Base-by-base conservation (phyloP, 2,113 vertebrate genomes). In the Paradisaea rubra region DNA sequence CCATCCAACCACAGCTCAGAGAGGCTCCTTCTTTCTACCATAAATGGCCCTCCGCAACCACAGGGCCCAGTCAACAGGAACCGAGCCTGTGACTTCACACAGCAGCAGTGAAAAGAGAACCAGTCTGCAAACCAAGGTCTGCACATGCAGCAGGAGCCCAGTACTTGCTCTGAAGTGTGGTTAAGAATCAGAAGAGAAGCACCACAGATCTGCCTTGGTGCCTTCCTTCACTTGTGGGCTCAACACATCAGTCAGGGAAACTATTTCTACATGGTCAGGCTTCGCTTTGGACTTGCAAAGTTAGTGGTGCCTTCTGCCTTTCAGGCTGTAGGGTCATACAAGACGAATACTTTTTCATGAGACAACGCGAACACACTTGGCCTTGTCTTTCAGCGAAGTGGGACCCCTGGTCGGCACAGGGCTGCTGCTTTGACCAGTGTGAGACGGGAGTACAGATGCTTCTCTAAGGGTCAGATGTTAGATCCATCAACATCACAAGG, bases 21-120 rank as follows among this genome's bases (percentile, higher is more conserved):
- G 81, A 81, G 95, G 95, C 93, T 88, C 87, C 88, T 96, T 95
- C 73, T 97, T 97, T 98, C 97, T 98, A 97, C 98, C 98, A 98
- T 98, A 98, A 98, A 98, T 97, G 98, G 98, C 54, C 66, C 59
- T 97, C 60, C 1, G 0, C 63, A 96, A 91, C 94, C 90, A 80
- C 64, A 18, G 25, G 42, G 81, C 90, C 94, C 37, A 96, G 95
- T 94, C 96, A 96, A 96, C 94, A 96, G 97, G 97, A 98, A 98
- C 96, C 76, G 93, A 97, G 96, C 94, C 95, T 93, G 59, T 49
- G 30, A 77, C 81, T 97, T 94, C 65, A 91, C 88, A 88, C 69
- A 94, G 44, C 41, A 52, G 93, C 84, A 88, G 63, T 27, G 14
- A 81, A 92, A 88, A 93, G 42, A 81, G 92, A 96, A 95, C 45